Conservation (phyloP, 2,113 vertebrate species). For the Malurus alboscapulatus region DNA sequence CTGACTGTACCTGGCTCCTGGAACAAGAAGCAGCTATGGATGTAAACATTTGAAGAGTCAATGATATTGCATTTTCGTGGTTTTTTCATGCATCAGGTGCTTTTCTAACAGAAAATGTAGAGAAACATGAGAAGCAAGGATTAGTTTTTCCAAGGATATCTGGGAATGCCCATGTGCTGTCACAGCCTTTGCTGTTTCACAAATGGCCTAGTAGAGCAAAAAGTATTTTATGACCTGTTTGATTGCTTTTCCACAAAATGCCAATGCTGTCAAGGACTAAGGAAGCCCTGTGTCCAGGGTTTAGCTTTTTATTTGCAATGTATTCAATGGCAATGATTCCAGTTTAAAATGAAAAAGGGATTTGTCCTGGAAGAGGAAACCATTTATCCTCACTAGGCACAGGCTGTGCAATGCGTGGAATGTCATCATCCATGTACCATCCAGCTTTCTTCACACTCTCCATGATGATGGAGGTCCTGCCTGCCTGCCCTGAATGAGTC, state of each 20-base stretch:
- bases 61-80: not conserved
- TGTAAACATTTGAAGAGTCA: not conserved
- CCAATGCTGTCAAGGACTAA: not conserved
- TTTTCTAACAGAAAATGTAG: not conserved
- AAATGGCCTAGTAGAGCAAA: not conserved
- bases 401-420: not conserved
- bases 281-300: not conserved
- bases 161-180: not conserved
- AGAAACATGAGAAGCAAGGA: not conserved
- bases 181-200: not conserved
- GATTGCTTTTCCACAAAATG: constrained; percentile 39
- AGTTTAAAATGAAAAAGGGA: constrained; percentile 1
- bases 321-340: not conserved
- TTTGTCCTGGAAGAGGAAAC: constrained; percentile 16
- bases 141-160: not conserved
- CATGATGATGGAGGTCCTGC: not conserved
- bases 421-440: not conserved
- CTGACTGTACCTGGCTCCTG: not conserved
- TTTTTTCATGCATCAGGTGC: not conserved
- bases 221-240: not conserved
- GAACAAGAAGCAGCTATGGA: not conserved
- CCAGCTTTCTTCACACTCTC: constrained; percentile 9
- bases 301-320: not conserved
- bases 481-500: constrained; percentile 1
- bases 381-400: not conserved